A percentile compares a stretch with the other conserved stretches of the same genome.
phyloP scores from a whole-genome alignment of 2,797 vertebrate species.

The Peromyscus aztecus region DNA sequence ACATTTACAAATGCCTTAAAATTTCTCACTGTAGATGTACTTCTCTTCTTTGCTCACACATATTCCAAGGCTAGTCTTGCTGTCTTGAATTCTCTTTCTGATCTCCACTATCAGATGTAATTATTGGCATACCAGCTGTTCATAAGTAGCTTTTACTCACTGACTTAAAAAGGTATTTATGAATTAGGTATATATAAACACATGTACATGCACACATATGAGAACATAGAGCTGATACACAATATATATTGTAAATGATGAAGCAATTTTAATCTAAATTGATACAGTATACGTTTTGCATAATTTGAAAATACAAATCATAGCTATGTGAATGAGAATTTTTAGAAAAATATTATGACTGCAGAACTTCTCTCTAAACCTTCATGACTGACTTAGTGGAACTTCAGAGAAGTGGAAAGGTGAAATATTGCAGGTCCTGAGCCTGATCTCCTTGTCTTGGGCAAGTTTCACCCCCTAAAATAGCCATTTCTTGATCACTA shows the following conservation, averaged over 20 bases:
- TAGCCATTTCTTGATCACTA: not conserved
- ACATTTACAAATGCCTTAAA: not conserved
- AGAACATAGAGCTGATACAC: not conserved
- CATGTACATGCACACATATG: not conserved
- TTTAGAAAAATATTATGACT: not conserved
- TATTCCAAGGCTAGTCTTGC: not conserved
- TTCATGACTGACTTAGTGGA: not conserved
- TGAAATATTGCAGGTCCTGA: not conserved
- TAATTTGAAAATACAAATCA: not conserved
- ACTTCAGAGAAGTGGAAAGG: not conserved
- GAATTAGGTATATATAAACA: not conserved
- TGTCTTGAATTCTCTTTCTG: not conserved
- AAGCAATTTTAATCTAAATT: not conserved
- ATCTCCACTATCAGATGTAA: not conserved
- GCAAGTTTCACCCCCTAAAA: not conserved
- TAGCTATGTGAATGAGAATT: not conserved
- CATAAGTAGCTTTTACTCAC: not conserved
- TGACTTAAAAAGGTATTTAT: not conserved
- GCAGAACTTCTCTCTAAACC: not conserved
- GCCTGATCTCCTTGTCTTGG: not conserved
- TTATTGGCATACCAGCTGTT: not conserved
- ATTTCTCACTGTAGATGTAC: not conserved
- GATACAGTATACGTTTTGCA: not conserved
- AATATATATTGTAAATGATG: not conserved
- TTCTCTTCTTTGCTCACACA: not conserved